These are phyloP conservation scores for Urosaurus nigricauda DNA, from an alignment of 2,797 vertebrate species.

Conservation along the genomic window DNA sequence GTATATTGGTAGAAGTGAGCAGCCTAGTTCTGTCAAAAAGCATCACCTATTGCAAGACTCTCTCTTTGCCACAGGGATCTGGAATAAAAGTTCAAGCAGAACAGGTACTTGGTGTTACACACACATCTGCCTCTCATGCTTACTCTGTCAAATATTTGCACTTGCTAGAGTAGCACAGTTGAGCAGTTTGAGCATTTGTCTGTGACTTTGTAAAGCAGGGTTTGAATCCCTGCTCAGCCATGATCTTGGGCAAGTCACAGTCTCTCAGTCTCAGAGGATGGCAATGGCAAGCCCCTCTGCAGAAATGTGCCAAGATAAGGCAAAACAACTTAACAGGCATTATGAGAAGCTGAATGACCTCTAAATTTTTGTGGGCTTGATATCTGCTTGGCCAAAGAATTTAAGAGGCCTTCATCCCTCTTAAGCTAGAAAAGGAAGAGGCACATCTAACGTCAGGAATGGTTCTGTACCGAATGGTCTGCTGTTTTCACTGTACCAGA, in stretches of 20 bases:
- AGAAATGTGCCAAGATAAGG: too few relatives aligned
- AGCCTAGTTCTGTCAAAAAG: constrained; percentile 32
- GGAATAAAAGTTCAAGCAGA: constrained; percentile 23
- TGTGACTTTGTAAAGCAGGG: too few relatives aligned
- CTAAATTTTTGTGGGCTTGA: background rate
- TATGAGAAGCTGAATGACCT: background rate
- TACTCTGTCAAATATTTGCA: background rate
- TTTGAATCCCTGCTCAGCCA: too few relatives aligned
- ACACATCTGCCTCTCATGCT: background rate
- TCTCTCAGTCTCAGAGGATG: too few relatives aligned
- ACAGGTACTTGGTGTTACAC: background rate
- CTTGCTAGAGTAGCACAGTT: background rate
- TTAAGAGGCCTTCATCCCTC: constrained; percentile 1
- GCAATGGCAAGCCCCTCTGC: too few relatives aligned
- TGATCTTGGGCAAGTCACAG: too few relatives aligned
- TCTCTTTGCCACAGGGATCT: constrained; percentile 22
- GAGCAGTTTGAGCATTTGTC: too few relatives aligned
- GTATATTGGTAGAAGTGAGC: constrained; percentile 10
- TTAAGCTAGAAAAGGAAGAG: background rate
- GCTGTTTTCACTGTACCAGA: background rate
- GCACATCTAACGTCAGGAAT: background rate
- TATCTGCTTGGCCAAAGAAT: background rate
- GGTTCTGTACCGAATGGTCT: background rate
- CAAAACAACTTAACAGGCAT: background rate
- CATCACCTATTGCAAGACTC: constrained; percentile 14